Conservation (phyloP, 2,888 invertebrate species). For the Torymus texanus region DNA sequence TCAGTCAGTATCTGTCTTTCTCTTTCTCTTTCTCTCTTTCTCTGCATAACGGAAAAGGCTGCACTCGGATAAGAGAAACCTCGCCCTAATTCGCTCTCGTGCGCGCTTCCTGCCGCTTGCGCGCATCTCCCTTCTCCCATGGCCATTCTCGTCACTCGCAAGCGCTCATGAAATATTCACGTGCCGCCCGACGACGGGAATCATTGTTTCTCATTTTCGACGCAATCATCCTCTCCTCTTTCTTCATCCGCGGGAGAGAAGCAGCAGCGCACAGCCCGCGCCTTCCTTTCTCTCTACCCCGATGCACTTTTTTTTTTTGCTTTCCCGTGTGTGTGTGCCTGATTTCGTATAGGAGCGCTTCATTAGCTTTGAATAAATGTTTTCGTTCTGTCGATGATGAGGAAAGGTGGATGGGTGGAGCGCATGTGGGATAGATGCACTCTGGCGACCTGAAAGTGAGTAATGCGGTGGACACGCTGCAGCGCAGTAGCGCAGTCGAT, state of each 20-base stretch:
- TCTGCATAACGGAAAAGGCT: too few relatives aligned
- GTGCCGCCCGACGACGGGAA: slow-evolving; percentile 50
- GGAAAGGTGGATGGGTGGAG: slow-evolving; percentile 25
- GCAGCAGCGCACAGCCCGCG: not conserved
- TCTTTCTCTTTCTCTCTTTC: too few relatives aligned
- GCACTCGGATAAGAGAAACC: slow-evolving; percentile 1
- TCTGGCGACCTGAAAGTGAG: not conserved
- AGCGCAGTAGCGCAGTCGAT: too few relatives aligned
- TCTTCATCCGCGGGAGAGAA: slow-evolving; percentile 31
- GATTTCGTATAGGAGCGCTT: slow-evolving; percentile 18
- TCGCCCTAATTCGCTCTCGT: slow-evolving; percentile 39
- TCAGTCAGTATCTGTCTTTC: too few relatives aligned
- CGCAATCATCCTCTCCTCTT: slow-evolving; percentile 55
- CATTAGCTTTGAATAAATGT: slow-evolving; percentile 17
- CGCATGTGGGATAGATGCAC: not conserved
- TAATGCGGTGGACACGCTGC: too few relatives aligned
- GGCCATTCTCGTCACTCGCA: not conserved
- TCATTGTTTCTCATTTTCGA: slow-evolving; percentile 53
- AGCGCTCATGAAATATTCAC: slow-evolving; percentile 71
- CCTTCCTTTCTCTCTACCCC: not conserved
- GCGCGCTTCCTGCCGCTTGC: slow-evolving; percentile 28
- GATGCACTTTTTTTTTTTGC: slow-evolving; percentile 23
- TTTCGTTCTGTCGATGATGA: not conserved
- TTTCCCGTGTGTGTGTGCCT: not conserved
- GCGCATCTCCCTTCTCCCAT: slow-evolving; percentile 11